Base-by-base conservation (phyloP, 2,888 invertebrate genomes). In the Nemotelus pantherinus region DNA sequence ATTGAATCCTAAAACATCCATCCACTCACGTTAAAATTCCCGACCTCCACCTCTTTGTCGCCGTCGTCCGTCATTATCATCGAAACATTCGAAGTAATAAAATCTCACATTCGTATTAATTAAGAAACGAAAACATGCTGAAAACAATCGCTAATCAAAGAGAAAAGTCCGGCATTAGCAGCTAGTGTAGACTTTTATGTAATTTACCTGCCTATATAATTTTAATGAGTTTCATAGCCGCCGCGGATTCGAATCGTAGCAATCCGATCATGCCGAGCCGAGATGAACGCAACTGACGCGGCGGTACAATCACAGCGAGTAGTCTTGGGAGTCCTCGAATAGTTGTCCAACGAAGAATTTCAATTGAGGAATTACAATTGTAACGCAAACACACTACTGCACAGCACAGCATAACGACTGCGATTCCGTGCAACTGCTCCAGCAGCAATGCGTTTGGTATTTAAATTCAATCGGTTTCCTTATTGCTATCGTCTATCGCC, bases 351-450 rank as follows among this genome's bases (percentile, higher is more conserved):
- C 70, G 3, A 53, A 70, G 70, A 70, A 70, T 70, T 70, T 70
- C 45, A 70, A 70, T 70, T 70, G 70, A 70, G 25, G 70, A 70
- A 70, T 70, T 70, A 70, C 70, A 55, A 70, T 70, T 70, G 70
- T 70, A 70, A 70, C 53, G 70, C 70, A 70, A 55, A 25, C 25
- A 25, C 55, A 7, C 43, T 55, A 39, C 55, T 41, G 25, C 47
- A n/a, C 70, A 55, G 25, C 25, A 25, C 25, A 25, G 25, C 25
- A 25, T 1, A 25, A 25, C 25, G 25, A 25, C 25, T 25, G 25
- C 25, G 25, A 25, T 25, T 25, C 25, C 25, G 1, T 25, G 25
- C 1, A 25, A 25, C 25, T 25, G 70, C 70, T 55, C 70, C 25
- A 41, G 25, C 43, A 70, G 50, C 55, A 9, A 43, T 65, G 44